Evolutionary conservation across 1,140 invertebrate genomes (phyloP).

Genomic region (Drosophila fuyamai): DNA sequence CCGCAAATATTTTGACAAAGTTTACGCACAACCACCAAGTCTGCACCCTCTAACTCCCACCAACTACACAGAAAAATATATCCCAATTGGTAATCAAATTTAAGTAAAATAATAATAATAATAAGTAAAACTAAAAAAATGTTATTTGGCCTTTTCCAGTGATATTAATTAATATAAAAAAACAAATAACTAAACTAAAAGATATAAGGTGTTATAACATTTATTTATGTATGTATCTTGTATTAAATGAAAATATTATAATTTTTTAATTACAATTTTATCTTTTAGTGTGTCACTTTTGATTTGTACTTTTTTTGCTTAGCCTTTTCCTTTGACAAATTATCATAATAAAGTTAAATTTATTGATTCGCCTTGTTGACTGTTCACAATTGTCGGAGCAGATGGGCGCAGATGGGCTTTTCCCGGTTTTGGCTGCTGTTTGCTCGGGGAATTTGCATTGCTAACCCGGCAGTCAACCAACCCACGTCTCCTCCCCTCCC

Average conservation of each 20-base stretch:
- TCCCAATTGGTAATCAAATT: background rate
- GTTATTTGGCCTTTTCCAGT: background rate
- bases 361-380: constrained; percentile 79
- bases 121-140: too few relatives aligned
- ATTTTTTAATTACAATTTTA: too few relatives aligned
- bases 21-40: constrained; percentile 32
- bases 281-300: background rate
- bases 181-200: too few relatives aligned
- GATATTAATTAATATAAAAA: too few relatives aligned
- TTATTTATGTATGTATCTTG: too few relatives aligned
- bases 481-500: background rate
- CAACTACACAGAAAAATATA: constrained; percentile 1
- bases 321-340: constrained; percentile 41
- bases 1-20: constrained; percentile 76
- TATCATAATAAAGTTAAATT: constrained; percentile 74
- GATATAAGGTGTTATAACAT: too few relatives aligned
- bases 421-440: constrained; percentile 49
- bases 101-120: too few relatives aligned
- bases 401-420: constrained; percentile 50
- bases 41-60: background rate
- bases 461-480: constrained; percentile 4
- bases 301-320: background rate
- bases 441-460: constrained; percentile 74
- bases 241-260: too few relatives aligned
- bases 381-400: constrained; percentile 63